These are phyloP conservation scores for Garra rufa DNA, from an alignment of 2,113 vertebrate species.

Conservation along the genomic window DNA sequence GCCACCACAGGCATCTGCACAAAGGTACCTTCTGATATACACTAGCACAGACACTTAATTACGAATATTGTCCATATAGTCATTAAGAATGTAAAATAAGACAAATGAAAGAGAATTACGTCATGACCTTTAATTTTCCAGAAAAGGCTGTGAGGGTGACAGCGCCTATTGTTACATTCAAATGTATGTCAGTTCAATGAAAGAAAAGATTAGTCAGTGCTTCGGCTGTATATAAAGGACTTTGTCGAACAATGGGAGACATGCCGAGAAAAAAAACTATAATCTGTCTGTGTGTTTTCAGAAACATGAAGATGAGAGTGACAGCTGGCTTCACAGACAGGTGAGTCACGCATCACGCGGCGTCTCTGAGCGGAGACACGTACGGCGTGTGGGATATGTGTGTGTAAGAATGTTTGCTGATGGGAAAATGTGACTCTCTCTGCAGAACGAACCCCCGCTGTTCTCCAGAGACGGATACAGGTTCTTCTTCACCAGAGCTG, in stretches of 20 bases:
- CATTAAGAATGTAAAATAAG: neutral
- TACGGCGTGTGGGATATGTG: constrained; percentile 11
- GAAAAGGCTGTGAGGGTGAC: neutral
- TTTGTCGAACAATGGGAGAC: neutral
- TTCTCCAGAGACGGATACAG: constrained; percentile 90
- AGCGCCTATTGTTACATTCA: neutral
- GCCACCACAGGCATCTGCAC: constrained; percentile 95
- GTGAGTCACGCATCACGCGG: constrained; percentile 67
- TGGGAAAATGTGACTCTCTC: neutral
- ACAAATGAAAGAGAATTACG: neutral
- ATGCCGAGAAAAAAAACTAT: neutral
- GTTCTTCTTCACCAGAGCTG: constrained; percentile 94
- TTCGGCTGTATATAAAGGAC: neutral
- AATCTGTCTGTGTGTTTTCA: constrained; percentile 65
- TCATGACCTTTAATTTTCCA: neutral
- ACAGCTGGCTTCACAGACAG: constrained; percentile 96
- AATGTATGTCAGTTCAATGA: constrained; percentile 6
- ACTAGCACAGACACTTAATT: neutral
- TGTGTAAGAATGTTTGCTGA: neutral
- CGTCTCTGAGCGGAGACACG: neutral
- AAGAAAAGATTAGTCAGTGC: constrained; percentile 10
- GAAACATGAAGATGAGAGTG: constrained; percentile 98
- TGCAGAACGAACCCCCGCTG: constrained; percentile 89
- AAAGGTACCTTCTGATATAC: constrained; percentile 77
- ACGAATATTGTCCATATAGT: neutral